Evolutionary conservation across 2,797 vertebrate genomes (phyloP).

Genomic region (Diplodus puntazzo): DNA sequence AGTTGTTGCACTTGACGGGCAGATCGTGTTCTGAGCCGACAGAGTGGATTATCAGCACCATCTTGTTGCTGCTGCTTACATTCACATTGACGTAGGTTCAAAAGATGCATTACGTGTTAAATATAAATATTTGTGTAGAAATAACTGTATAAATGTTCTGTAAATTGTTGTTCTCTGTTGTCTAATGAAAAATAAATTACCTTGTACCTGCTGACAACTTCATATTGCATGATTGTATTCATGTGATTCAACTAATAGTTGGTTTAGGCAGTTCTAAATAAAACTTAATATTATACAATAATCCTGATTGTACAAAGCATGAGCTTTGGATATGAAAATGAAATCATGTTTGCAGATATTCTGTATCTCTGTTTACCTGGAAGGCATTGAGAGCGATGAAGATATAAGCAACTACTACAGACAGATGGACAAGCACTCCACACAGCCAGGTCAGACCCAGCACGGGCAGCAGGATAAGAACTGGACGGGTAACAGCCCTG

Average conservation of each 20-base stretch:
- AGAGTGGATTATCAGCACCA: too few species aligned
- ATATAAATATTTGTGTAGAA: too few species aligned
- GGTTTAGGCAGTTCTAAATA: not conserved
- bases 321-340: not conserved
- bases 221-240: not conserved
- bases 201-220: not conserved
- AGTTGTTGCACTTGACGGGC: too few species aligned
- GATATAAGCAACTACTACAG: conserved; percentile 87
- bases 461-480: conserved; percentile 91
- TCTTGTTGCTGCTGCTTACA: too few species aligned
- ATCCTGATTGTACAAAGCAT: not conserved
- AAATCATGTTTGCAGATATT: not conserved
- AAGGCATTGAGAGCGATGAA: conserved; percentile 93
- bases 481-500: conserved; percentile 91
- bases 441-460: conserved; percentile 95
- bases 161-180: too few species aligned
- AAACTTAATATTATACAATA: not conserved
- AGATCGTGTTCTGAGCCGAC: too few species aligned
- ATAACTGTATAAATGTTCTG: too few species aligned
- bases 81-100: too few species aligned
- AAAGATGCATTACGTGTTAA: too few species aligned
- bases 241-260: not conserved
- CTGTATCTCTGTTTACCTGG: conserved; percentile 86
- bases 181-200: too few species aligned
- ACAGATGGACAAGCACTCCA: conserved; percentile 91